These are phyloP conservation scores for Syrrhaptes paradoxus DNA, from an alignment of 2,113 vertebrate species.

Conservation along the genomic window DNA sequence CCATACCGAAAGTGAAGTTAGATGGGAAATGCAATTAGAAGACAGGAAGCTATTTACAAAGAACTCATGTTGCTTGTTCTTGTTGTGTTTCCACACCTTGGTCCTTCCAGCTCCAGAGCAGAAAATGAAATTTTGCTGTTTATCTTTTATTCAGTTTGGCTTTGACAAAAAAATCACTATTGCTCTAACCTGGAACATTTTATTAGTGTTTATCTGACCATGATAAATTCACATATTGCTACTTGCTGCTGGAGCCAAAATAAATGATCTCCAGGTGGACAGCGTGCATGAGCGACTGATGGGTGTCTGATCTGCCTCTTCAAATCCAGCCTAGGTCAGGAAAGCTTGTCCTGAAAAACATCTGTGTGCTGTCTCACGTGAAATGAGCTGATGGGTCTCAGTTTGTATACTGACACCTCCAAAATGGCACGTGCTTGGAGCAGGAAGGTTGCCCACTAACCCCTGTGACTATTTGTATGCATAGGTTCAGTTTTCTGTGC, in stretches of 20 bases:
- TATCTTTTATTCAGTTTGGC: neutral
- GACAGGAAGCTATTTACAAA: constrained; percentile 34
- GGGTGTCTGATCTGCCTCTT: neutral
- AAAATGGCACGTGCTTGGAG: neutral
- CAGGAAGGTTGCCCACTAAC: neutral
- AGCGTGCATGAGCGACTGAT: neutral
- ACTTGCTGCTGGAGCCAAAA: neutral
- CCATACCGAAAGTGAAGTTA: neutral
- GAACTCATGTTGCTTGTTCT: neutral
- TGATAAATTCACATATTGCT: constrained; percentile 21
- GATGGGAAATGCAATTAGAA: constrained; percentile 45
- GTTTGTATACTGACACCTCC: neutral
- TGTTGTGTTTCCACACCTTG: neutral
- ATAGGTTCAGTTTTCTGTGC: neutral
- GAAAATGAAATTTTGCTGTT: constrained; percentile 36
- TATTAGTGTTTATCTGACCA: constrained; percentile 34
- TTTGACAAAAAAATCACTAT: constrained; percentile 35
- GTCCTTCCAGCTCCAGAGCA: neutral
- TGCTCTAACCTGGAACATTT: neutral
- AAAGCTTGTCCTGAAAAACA: neutral
- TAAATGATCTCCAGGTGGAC: neutral
- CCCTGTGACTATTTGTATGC: neutral
- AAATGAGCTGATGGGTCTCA: neutral
- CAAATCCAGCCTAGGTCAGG: neutral
- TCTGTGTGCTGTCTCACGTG: neutral